phyloP scores from a whole-genome alignment of 2,113 vertebrate species.

The Perccottus glenii region DNA sequence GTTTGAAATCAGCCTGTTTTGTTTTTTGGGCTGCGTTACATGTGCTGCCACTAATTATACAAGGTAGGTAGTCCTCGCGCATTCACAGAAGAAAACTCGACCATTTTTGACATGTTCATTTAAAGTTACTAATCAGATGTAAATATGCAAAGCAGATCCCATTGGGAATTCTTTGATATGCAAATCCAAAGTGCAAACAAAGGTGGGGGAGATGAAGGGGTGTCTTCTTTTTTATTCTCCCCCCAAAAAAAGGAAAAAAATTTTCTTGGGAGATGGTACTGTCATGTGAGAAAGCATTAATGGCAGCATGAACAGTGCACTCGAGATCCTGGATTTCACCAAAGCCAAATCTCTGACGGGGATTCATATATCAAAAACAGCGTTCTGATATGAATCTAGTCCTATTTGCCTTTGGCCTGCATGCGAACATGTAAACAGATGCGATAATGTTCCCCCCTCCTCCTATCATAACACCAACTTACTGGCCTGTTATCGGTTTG shows the following conservation, averaged over 20 bases:
- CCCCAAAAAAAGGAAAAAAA: slow-evolving; percentile 15
- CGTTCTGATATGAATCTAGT: slow-evolving; percentile 58
- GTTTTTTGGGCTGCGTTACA: slow-evolving; percentile 70
- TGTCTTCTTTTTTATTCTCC: slow-evolving; percentile 20
- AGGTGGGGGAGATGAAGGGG: slow-evolving; percentile 71
- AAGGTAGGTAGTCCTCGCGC: slow-evolving; percentile 68
- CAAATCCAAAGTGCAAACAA: slow-evolving; percentile 80
- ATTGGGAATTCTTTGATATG: slow-evolving; percentile 81
- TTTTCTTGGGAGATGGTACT: slow-evolving; percentile 50
- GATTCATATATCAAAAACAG: slow-evolving; percentile 52
- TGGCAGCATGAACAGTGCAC: slow-evolving; percentile 5
- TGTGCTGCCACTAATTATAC: slow-evolving; percentile 79
- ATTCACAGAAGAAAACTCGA: slow-evolving; percentile 72
- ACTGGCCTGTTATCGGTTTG: slow-evolving; percentile 74
- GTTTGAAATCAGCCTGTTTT: slow-evolving; percentile 77
- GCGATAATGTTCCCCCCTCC: slow-evolving; percentile 33
- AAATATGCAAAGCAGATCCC: slow-evolving; percentile 82
- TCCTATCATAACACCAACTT: slow-evolving; percentile 71
- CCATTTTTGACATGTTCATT: slow-evolving; percentile 82
- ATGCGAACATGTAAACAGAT: slow-evolving; percentile 61
- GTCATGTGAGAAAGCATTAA: slow-evolving; percentile 53
- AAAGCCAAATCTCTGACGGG: slow-evolving; percentile 28
- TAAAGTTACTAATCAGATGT: slow-evolving; percentile 83
- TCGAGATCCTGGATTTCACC: slow-evolving; percentile 8
- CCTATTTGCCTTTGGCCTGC: slow-evolving; percentile 39